A percentile compares a stretch with the other conserved stretches of the same genome.
phyloP scores from a whole-genome alignment of 92 coral and sea anemone genomes.

The Epizoanthus stellaris region DNA sequence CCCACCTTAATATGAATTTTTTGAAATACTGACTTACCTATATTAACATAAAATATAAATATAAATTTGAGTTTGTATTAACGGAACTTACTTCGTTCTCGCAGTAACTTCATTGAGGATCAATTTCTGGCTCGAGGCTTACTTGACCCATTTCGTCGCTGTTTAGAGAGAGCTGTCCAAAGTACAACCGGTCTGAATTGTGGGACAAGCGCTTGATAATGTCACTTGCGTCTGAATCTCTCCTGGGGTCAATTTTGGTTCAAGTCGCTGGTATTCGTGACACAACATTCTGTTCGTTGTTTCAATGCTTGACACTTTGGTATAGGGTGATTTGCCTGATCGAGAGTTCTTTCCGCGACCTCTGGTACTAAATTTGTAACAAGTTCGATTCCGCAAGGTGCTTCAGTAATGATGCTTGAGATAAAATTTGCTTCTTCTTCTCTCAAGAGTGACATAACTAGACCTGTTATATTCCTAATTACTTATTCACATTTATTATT shows the following conservation, averaged over 20 bases:
- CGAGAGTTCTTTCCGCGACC: constrained; percentile 43
- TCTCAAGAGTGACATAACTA: background rate
- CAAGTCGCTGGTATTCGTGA: constrained; percentile 60
- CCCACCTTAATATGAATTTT: background rate
- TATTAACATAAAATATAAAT: too few relatives aligned
- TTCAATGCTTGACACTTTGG: constrained; percentile 45
- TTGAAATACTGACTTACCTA: background rate
- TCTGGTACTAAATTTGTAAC: constrained; percentile 9
- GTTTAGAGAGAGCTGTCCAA: background rate
- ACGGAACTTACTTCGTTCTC: too few relatives aligned
- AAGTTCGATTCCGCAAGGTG: background rate
- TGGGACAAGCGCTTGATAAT: constrained; percentile 35
- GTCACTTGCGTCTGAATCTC: constrained; percentile 59
- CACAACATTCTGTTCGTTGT: constrained; percentile 62
- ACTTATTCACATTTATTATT: constrained; percentile 2
- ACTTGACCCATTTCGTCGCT: constrained; percentile 11
- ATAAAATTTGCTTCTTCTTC: background rate
- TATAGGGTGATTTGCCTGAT: constrained; percentile 48
- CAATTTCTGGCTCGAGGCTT: too few relatives aligned
- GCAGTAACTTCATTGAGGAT: too few relatives aligned
- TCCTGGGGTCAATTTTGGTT: constrained; percentile 62
- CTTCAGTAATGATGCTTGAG: background rate
- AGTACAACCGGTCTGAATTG: constrained; percentile 1
- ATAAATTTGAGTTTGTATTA: too few relatives aligned
- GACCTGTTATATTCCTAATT: constrained; percentile 5